Conservation (phyloP, 1,140 invertebrate genomes). For the Drosophila takahashii region DNA sequence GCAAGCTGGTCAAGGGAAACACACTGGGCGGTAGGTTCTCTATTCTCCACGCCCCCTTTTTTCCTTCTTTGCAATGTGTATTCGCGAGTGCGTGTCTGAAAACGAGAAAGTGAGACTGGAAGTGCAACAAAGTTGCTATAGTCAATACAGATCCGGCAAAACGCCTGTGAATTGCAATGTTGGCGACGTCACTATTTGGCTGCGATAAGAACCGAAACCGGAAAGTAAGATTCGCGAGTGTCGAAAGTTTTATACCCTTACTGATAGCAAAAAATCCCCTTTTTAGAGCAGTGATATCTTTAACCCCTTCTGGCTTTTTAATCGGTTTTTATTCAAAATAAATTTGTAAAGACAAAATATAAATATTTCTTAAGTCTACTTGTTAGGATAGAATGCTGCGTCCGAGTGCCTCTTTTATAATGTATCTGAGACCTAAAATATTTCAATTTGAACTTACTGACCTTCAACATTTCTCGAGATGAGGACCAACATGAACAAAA, state of each 20-base stretch:
- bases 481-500: not conserved
- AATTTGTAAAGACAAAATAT: too few relatives aligned
- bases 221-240: not conserved
- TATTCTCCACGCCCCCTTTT: not conserved
- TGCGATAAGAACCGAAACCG: not conserved
- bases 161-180: not conserved
- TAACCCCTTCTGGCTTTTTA: too few relatives aligned
- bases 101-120: not conserved
- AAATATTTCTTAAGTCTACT: too few relatives aligned
- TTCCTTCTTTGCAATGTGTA: too few relatives aligned
- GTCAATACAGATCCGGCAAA: not conserved
- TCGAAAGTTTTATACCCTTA: not conserved
- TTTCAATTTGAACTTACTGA: not conserved
- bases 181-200: not conserved
- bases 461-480: not conserved
- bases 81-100: not conserved
- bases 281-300: too few relatives aligned
- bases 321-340: too few relatives aligned
- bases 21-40: slow-evolving; percentile 49
- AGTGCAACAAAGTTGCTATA: not conserved
- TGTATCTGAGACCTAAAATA: not conserved
- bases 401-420: not conserved
- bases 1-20: slow-evolving; percentile 40
- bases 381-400: too few relatives aligned
- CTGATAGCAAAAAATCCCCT: not conserved